Conservation (phyloP, 2,797 vertebrate species). For the Apogon talboti region DNA sequence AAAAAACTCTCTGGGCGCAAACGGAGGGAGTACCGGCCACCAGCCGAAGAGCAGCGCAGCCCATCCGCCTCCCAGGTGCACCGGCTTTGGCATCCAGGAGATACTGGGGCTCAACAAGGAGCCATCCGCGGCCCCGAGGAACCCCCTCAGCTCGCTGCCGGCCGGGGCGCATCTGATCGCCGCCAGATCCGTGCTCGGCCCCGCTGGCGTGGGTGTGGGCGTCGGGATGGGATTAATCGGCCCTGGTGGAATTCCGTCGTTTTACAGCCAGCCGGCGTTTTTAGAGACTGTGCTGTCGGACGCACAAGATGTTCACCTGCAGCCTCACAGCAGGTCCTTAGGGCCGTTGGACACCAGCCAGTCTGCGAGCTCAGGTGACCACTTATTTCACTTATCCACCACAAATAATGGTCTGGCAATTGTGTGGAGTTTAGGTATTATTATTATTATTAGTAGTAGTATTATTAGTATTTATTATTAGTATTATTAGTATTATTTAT, state of each 20-base stretch:
- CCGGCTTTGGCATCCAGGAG: slow-evolving; percentile 98
- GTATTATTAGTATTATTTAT: no score
- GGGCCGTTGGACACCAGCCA: slow-evolving; percentile 89
- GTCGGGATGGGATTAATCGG: slow-evolving; percentile 94
- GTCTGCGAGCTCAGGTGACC: slow-evolving; percentile 93
- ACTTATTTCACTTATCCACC: neutral
- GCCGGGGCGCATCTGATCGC: slow-evolving; percentile 91
- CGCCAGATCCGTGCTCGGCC: slow-evolving; percentile 91
- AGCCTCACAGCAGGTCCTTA: slow-evolving; percentile 86
- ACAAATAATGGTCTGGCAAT: neutral
- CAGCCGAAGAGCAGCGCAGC: slow-evolving; percentile 77
- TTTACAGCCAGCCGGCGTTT: slow-evolving; percentile 95
- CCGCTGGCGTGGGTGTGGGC: slow-evolving; percentile 87
- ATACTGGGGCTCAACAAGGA: slow-evolving; percentile 97
- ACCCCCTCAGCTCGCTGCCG: slow-evolving; percentile 86
- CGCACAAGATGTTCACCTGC: slow-evolving; percentile 90
- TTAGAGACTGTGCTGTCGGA: slow-evolving; percentile 93
- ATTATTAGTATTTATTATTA: neutral
- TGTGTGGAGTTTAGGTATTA: neutral
- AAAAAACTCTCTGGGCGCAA: slow-evolving; percentile 79
- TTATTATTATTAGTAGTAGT: neutral
- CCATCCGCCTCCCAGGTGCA: slow-evolving; percentile 90
- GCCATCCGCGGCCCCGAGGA: slow-evolving; percentile 87
- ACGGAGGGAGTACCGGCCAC: slow-evolving; percentile 72
- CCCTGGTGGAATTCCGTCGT: slow-evolving; percentile 90